Conservation (phyloP, 2,113 vertebrate genomes). For the Salvelinus sp. region DNA sequence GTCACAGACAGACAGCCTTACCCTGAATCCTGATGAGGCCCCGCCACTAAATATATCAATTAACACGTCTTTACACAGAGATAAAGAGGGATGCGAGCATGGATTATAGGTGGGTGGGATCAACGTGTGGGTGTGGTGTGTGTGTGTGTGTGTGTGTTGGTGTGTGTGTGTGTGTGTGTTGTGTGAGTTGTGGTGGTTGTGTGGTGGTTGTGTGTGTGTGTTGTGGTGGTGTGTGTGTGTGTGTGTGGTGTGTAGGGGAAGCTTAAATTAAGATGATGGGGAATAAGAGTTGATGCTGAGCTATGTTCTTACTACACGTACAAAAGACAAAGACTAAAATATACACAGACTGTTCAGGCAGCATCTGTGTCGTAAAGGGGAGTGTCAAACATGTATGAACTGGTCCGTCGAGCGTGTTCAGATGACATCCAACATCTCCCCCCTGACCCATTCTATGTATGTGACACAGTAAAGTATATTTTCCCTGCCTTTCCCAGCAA, state of each 20-base stretch:
- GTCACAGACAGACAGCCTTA: background rate
- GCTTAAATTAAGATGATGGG: slow-evolving; percentile 3
- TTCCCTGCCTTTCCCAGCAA: slow-evolving; percentile 37
- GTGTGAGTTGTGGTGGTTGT: no score
- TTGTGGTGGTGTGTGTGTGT: background rate
- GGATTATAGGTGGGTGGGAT: background rate
- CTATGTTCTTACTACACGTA: slow-evolving; percentile 24
- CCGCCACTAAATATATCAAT: slow-evolving; percentile 26
- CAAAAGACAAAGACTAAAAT: slow-evolving; percentile 43
- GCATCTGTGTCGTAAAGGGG: slow-evolving; percentile 35
- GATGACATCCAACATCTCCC: slow-evolving; percentile 54
- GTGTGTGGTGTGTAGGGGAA: slow-evolving; percentile 9
- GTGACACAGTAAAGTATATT: slow-evolving; percentile 45
- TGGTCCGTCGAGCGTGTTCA: slow-evolving; percentile 49
- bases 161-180: background rate
- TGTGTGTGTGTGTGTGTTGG: no score
- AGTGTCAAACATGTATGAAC: slow-evolving; percentile 42
- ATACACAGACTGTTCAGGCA: slow-evolving; percentile 28
- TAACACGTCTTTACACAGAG: slow-evolving; percentile 8
- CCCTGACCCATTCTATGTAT: slow-evolving; percentile 44
- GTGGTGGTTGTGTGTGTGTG: background rate
- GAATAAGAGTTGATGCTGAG: no score
- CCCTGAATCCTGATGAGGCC: slow-evolving; percentile 26
- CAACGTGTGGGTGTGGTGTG: background rate
- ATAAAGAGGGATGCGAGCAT: slow-evolving; percentile 14